Evolutionary conservation across 2,888 invertebrate genomes (phyloP).

Genomic region (Diabrotica balteata): DNA sequence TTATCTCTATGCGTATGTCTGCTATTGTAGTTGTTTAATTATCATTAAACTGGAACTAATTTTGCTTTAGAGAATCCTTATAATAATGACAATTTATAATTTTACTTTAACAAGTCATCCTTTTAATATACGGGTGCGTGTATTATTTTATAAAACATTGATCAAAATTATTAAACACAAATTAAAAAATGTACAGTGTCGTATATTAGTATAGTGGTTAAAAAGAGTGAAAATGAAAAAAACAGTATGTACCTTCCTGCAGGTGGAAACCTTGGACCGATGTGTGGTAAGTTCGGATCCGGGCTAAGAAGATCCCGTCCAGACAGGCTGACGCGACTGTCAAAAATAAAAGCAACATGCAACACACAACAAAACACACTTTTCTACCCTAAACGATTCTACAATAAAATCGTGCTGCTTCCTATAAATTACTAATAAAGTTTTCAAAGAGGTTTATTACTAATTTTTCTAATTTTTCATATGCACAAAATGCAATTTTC

Average conservation of each 20-base stretch:
- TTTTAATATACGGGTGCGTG: too few relatives aligned
- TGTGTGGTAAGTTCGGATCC: conserved; percentile 84
- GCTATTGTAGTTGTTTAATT: too few relatives aligned
- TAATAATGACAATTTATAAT: too few relatives aligned
- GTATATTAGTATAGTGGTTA: conserved; percentile 23
- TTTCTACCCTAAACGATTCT: conserved; percentile 10
- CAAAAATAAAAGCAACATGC: conserved; percentile 52
- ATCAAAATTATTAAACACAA: neutral
- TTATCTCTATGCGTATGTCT: too few relatives aligned
- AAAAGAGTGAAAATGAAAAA: conserved; percentile 28
- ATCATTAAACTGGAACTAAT: too few relatives aligned
- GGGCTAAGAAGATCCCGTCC: conserved; percentile 81
- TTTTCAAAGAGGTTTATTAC: too few relatives aligned
- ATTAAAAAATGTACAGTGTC: conserved; percentile 11
- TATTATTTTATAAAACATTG: too few relatives aligned
- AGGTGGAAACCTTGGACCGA: conserved; percentile 88
- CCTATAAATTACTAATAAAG: too few relatives aligned
- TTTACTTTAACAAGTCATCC: too few relatives aligned
- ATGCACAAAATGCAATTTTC: too few relatives aligned
- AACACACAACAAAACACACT: conserved; percentile 51
- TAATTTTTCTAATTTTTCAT: too few relatives aligned
- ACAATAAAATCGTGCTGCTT: neutral
- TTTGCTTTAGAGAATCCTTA: too few relatives aligned
- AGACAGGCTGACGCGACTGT: conserved; percentile 83
- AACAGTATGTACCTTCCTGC: conserved; percentile 75